Conservation (phyloP, 1,140 invertebrate genomes). For the Pemphigus obesinymphae region DNA sequence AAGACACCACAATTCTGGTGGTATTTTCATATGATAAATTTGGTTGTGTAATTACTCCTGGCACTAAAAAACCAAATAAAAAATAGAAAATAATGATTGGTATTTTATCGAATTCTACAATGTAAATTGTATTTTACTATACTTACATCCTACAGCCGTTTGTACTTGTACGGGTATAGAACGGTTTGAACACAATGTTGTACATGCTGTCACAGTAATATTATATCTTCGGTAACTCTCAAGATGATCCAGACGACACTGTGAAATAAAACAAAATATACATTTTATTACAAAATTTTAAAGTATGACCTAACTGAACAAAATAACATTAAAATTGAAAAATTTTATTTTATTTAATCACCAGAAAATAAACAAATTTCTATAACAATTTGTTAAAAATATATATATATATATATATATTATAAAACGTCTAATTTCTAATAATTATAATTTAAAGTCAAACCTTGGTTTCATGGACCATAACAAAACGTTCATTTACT, state of each 20-base stretch:
- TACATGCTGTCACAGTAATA: slow-evolving; percentile 65
- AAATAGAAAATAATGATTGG: too few species aligned
- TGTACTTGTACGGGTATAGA: slow-evolving; percentile 50
- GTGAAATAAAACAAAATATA: neutral
- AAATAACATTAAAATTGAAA: too few species aligned
- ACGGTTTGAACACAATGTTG: slow-evolving; percentile 59
- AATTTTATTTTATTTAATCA: too few species aligned
- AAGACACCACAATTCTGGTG: slow-evolving; percentile 13
- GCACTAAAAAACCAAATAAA: neutral
- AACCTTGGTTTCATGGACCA: neutral
- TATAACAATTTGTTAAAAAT: neutral
- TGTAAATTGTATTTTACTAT: too few species aligned
- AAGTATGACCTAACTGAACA: too few species aligned
- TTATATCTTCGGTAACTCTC: slow-evolving; percentile 60
- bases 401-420: neutral
- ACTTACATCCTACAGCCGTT: slow-evolving; percentile 7
- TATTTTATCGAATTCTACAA: neutral
- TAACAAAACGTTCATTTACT: slow-evolving; percentile 44
- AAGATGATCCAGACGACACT: slow-evolving; percentile 46
- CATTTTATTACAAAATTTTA: too few species aligned
- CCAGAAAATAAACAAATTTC: too few species aligned
- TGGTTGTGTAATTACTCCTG: neutral
- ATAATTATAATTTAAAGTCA: neutral
- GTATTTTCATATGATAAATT: neutral
- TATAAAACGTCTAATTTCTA: neutral